Percentiles rank a stretch among this genome's conserved stretches.
phyloP scores from a whole-genome alignment of 2,888 invertebrate genomes.

The Nysson spinosus region DNA sequence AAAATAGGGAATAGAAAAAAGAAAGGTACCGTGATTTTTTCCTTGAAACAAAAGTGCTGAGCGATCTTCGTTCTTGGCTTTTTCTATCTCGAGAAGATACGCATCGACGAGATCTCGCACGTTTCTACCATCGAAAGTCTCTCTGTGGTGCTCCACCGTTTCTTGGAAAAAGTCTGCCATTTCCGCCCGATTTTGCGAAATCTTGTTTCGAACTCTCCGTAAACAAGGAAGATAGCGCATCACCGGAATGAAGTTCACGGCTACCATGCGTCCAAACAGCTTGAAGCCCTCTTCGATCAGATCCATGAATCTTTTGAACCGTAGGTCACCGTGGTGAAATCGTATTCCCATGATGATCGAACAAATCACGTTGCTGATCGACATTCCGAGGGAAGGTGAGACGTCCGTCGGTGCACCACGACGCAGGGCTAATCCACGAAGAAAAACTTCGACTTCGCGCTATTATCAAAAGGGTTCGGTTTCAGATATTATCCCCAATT shows the following conservation, averaged over 20 bases:
- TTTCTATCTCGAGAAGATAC: constrained; percentile 90
- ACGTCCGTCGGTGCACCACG: constrained; percentile 86
- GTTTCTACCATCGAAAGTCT: constrained; percentile 85
- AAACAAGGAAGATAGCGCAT: constrained; percentile 82
- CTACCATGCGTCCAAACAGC: constrained; percentile 89
- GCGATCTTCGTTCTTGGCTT: constrained; percentile 87
- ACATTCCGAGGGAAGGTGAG: constrained; percentile 87
- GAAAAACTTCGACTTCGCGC: constrained; percentile 87
- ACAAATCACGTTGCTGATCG: constrained; percentile 94
- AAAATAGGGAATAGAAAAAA: neutral
- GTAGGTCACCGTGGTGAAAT: constrained; percentile 87
- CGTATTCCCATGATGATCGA: constrained; percentile 93
- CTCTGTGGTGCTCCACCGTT: constrained; percentile 89
- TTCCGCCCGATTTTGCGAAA: constrained; percentile 86
- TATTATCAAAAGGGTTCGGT: constrained; percentile 44
- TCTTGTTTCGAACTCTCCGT: constrained; percentile 79
- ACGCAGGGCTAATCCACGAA: constrained; percentile 82
- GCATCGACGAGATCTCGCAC: constrained; percentile 91
- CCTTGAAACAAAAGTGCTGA: constrained; percentile 88
- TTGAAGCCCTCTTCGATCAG: constrained; percentile 95
- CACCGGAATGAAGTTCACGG: constrained; percentile 90
- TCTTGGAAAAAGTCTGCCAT: constrained; percentile 92
- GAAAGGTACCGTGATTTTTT: constrained; percentile 87
- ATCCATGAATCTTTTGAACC: constrained; percentile 88
- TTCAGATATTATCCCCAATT: too few species aligned